Conservation (phyloP, 2,797 vertebrate species). For the Cercopithecus diana region DNA sequence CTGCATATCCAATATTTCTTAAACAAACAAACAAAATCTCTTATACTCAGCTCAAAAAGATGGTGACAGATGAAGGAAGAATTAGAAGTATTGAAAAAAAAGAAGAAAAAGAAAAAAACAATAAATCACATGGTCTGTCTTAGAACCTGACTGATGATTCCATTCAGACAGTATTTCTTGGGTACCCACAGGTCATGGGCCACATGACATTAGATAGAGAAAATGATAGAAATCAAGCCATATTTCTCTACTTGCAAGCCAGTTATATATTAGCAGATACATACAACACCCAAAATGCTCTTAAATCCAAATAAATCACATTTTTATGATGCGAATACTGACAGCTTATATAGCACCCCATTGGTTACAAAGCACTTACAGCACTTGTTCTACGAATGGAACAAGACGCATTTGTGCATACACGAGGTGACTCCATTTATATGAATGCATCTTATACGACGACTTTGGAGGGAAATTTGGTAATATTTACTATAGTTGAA, state of each 20-base stretch:
- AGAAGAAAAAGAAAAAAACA: not conserved
- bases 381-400: too few relatives aligned
- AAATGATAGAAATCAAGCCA: not conserved
- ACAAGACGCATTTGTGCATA: too few relatives aligned
- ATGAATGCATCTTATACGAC: rapidly evolving
- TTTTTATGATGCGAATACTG: rapidly evolving
- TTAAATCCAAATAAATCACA: not conserved
- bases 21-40: not conserved
- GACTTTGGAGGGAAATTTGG: rapidly evolving
- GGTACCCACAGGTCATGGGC: not conserved
- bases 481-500: rapidly evolving
- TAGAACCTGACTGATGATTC: not conserved
- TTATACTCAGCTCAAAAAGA: not conserved
- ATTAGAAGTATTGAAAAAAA: not conserved
- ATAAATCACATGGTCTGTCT: not conserved
- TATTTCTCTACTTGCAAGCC: not conserved
- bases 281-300: rapidly evolving
- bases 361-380: not conserved
- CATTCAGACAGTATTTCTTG: rapidly evolving
- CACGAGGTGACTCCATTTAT: too few relatives aligned
- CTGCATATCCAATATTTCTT: not conserved
- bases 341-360: rapidly evolving
- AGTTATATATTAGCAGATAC: not conserved
- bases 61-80: not conserved
- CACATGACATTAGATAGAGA: rapidly evolving